Evolutionary conservation across 2,797 vertebrate species (phyloP).

Genomic region (Huso huso): DNA sequence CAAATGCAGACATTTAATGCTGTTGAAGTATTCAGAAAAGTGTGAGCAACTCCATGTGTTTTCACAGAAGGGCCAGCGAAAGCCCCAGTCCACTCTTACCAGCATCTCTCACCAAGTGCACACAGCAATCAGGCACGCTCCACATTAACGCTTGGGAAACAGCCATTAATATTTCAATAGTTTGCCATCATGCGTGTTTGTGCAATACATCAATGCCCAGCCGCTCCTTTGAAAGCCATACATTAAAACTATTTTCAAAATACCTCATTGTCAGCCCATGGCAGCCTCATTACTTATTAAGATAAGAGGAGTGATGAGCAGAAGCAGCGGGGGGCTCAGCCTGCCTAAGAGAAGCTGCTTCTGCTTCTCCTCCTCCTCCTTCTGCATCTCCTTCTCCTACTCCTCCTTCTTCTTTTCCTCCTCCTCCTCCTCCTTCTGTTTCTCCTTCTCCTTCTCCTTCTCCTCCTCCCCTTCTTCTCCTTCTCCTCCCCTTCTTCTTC

Average conservation of each 20-base stretch:
- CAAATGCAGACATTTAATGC: no score
- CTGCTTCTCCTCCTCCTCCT: constrained; percentile 44
- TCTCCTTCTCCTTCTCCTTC: no score
- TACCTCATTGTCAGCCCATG: constrained; percentile 98
- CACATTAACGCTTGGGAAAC: constrained; percentile 69
- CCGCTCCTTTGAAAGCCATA: constrained; percentile 88
- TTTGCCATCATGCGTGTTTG: constrained; percentile 79
- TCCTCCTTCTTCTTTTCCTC: constrained; percentile 5
- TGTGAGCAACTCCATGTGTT: no score
- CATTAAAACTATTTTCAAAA: constrained; percentile 99
- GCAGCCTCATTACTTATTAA: constrained; percentile 99
- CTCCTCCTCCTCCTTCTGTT: no score
- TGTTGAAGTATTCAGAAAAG: no score
- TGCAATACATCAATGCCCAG: constrained; percentile 95
- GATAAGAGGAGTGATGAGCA: constrained; percentile 90
- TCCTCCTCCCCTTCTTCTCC: no score
- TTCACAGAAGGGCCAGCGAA: not conserved
- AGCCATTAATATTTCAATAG: constrained; percentile 96
- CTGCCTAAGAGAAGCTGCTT: constrained; percentile 72
- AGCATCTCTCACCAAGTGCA: constrained; percentile 30
- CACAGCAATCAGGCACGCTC: constrained; percentile 75
- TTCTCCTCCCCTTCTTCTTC: no score
- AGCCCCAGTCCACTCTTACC: constrained; percentile 10
- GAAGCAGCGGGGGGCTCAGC: constrained; percentile 69
- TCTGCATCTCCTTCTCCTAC: constrained; percentile 21